Evolutionary conservation across 2,888 invertebrate species (phyloP), one percentile per base, ranked within the genome.

Genomic region (Opisthograptis luteolata): DNA sequence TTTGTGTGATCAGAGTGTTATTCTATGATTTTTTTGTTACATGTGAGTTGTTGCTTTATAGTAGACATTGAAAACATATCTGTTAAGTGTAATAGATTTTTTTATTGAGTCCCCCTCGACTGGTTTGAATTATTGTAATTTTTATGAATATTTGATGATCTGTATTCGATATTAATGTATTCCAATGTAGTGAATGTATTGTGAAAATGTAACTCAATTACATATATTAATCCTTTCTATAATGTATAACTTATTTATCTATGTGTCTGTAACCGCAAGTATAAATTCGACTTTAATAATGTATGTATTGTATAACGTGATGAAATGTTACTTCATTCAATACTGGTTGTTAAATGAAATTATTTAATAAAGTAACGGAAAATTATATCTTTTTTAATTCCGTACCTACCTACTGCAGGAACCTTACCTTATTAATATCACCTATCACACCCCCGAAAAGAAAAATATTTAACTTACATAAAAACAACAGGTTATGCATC

Each of bases 1-100:
- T 79, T 86, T 76, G 89, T 87, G 89, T 89, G 87, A 87, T 87
- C 87, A 89, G 87, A 88, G 88, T 90, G 89, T 89, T 90, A 87
- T 68, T 76, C 74, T 87, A 88, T 89, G 87, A 80, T 87, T 90
- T 89, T 86, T 85, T 88, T 89, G 89, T 90, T 90, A 87, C 77
- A 84, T 73, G 76, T 83, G 76, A 82, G 74, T 88, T 89, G 87
- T 88, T 89, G 85, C 86, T 85, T 87, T 85, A 81, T 84, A 69
- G 66, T 79, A 78, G 73, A 79, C 78, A 68, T 80, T 79, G 76
- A 76, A 45, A 45, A 88, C 87, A 86, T 88, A 87, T 88, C 85
- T 84, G 74, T 79, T 87, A 86, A 78, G 66, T 71, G 61, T 73
- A 79, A 64, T 58, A 56, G 52, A 61, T 60, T 79, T 76, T 49